phyloP scores from a whole-genome alignment of 2,113 vertebrate species.

The Leiothrix lutea region DNA sequence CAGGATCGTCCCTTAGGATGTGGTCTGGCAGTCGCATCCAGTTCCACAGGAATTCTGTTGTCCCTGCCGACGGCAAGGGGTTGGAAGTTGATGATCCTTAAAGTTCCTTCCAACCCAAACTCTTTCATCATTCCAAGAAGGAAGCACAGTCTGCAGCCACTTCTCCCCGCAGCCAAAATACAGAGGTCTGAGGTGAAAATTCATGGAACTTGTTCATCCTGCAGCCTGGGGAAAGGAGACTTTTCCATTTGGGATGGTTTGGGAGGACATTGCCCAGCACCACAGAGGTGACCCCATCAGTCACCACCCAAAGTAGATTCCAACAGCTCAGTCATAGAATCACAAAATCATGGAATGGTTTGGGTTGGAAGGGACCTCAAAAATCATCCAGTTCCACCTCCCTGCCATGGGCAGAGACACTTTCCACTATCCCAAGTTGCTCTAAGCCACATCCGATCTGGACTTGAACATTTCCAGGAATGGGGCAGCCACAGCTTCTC shows the following conservation, averaged over 20 bases:
- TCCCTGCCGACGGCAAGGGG: neutral
- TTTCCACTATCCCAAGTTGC: neutral
- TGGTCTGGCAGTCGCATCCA: neutral
- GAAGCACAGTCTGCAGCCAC: neutral
- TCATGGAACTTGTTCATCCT: rapidly evolving
- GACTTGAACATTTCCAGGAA: neutral
- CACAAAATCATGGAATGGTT: neutral
- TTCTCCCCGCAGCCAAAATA: neutral
- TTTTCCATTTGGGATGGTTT: neutral
- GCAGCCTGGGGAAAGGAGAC: neutral
- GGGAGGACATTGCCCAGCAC: rapidly evolving
- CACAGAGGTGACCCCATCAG: neutral
- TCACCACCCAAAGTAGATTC: neutral
- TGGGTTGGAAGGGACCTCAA: neutral
- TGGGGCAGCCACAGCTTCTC: neutral
- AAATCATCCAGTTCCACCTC: neutral
- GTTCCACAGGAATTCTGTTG: neutral
- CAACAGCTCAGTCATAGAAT: rapidly evolving
- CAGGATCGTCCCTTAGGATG: neutral
- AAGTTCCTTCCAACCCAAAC: neutral
- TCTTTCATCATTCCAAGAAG: neutral
- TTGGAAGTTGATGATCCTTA: neutral
- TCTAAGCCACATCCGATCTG: rapidly evolving
- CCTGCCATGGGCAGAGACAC: neutral
- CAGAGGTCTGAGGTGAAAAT: neutral